phyloP scores from a whole-genome alignment of 2,113 vertebrate genomes.

The Nothocercus julius region DNA sequence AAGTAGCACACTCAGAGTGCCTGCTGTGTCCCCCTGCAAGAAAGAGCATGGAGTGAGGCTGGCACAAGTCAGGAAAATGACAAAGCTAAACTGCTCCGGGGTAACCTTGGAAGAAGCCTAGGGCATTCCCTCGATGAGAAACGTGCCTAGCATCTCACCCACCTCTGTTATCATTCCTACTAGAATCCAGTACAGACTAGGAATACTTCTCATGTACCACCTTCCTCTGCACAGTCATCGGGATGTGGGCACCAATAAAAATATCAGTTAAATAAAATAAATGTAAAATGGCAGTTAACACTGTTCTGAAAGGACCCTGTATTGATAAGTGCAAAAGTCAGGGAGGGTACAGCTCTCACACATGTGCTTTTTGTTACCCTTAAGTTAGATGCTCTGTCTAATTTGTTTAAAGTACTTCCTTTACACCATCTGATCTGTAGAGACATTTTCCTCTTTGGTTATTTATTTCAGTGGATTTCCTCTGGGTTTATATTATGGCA shows the following conservation, averaged over 20 bases:
- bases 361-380: not conserved
- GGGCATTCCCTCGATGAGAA: not conserved
- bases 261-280: not conserved
- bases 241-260: not conserved
- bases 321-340: not conserved
- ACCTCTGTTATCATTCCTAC: not conserved
- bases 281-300: not conserved
- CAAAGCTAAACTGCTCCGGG: not conserved
- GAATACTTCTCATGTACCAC: not conserved
- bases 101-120: not conserved
- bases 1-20: not conserved
- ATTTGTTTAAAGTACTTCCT: not conserved
- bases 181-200: not conserved
- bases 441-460: not conserved
- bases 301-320: not conserved
- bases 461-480: not conserved
- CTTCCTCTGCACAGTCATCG: not conserved
- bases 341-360: accelerated
- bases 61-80: not conserved
- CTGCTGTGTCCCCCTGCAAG: not conserved
- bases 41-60: accelerated
- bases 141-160: not conserved
- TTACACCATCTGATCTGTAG: not conserved
- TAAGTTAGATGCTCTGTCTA: not conserved
- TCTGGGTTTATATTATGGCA: not conserved